Conservation (phyloP, 92 coral and sea anemone species). For the Nematostella vectensis region DNA sequence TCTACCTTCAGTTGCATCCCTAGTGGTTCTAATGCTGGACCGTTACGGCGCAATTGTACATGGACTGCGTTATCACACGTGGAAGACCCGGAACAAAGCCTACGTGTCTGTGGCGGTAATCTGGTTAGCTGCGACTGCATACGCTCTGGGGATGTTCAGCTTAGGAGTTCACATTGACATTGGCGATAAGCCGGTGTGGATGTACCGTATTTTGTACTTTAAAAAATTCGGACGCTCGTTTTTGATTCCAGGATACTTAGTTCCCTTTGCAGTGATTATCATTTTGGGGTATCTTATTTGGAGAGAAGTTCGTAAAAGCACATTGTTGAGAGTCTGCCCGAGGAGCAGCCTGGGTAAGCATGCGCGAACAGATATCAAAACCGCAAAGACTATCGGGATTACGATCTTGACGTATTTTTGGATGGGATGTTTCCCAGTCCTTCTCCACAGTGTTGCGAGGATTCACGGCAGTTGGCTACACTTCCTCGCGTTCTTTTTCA, state of each 20-base stretch:
- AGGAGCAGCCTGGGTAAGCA: slow-evolving; percentile 25
- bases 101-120: slow-evolving; percentile 32
- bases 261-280: slow-evolving; percentile 51
- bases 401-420: slow-evolving; percentile 51
- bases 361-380: slow-evolving; percentile 47
- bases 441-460: slow-evolving; percentile 58
- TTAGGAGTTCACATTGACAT: slow-evolving; percentile 45
- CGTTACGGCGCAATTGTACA: slow-evolving; percentile 81
- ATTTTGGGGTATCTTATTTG: slow-evolving; percentile 44
- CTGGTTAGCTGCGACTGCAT: slow-evolving; percentile 47
- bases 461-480: slow-evolving; percentile 74
- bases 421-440: slow-evolving; percentile 74
- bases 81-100: slow-evolving; percentile 75
- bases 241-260: slow-evolving; percentile 54
- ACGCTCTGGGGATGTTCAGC: slow-evolving; percentile 52
- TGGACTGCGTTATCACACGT: slow-evolving; percentile 56
- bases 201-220: slow-evolving; percentile 56
- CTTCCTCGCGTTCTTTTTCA: slow-evolving; percentile 59
- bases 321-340: slow-evolving; percentile 29
- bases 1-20: slow-evolving; percentile 52
- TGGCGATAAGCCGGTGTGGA: slow-evolving; percentile 57
- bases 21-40: slow-evolving; percentile 66
- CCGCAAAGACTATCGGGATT: slow-evolving; percentile 78
- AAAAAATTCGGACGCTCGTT: slow-evolving; percentile 57
- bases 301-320: slow-evolving; percentile 41